Percentiles rank a stretch among this genome's conserved stretches.
Conservation (phyloP, 2,888 invertebrate genomes). For the Philereme vetulata region DNA sequence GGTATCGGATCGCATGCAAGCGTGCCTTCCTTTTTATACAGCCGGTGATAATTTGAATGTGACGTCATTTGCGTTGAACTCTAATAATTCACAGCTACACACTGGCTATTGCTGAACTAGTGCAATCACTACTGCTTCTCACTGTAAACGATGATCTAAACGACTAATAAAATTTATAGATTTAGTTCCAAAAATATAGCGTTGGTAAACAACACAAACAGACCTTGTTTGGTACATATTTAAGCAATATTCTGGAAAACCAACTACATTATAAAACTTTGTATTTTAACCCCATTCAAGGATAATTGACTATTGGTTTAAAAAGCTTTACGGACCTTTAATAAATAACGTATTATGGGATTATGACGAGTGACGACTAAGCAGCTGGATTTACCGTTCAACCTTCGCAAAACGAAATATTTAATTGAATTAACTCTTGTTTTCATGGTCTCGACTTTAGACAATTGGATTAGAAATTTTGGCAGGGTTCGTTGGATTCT, state of each 20-base stretch:
- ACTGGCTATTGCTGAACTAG: conserved; percentile 47
- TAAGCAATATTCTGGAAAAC: conserved; percentile 26
- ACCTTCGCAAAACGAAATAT: conserved; percentile 28
- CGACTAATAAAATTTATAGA: conserved; percentile 8
- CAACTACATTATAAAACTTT: conserved; percentile 26
- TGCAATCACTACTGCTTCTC: conserved; percentile 43
- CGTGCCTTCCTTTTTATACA: conserved; percentile 75
- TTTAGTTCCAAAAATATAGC: conserved; percentile 25
- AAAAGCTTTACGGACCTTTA: background rate
- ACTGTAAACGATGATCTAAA: conserved; percentile 9
- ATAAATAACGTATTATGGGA: conserved; percentile 3
- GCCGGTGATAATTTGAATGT: conserved; percentile 68
- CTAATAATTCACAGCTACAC: conserved; percentile 55
- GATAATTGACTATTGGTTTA: conserved; percentile 6
- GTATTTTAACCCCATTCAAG: conserved; percentile 18
- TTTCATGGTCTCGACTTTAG: conserved; percentile 48
- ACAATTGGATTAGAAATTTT: conserved; percentile 73
- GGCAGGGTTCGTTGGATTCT: conserved; percentile 65
- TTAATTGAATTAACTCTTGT: conserved; percentile 57
- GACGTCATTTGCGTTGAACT: conserved; percentile 61
- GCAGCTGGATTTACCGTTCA: conserved; percentile 25
- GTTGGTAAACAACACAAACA: conserved; percentile 25
- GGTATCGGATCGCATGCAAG: conserved; percentile 58
- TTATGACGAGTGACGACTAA: conserved; percentile 16
- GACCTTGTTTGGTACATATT: conserved; percentile 26